phyloP scores from a whole-genome alignment of 2,113 vertebrate species.

The Mirza zaza region DNA sequence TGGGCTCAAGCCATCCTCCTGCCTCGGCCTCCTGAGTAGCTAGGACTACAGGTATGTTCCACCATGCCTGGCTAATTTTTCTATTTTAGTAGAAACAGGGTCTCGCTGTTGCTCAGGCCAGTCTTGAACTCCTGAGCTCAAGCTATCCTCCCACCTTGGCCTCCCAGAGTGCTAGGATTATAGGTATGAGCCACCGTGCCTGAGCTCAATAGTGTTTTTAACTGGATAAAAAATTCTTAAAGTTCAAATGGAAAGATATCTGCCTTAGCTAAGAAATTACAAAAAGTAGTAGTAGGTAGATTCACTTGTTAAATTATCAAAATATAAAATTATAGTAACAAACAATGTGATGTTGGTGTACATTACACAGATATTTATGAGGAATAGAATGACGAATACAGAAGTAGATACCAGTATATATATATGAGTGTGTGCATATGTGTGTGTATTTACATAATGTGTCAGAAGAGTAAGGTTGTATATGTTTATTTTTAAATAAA shows the following conservation, averaged over 20 bases:
- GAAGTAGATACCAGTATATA: not conserved
- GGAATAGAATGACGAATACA: not conserved
- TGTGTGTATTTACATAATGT: not conserved
- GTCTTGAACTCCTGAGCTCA: too few relatives aligned
- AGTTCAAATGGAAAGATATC: not conserved
- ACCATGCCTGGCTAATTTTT: too few relatives aligned
- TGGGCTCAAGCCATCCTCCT: too few relatives aligned
- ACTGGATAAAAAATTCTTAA: not conserved
- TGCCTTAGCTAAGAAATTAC: not conserved
- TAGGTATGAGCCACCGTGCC: too few relatives aligned
- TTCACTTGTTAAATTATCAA: not conserved
- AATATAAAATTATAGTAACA: not conserved
- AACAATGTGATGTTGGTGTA: not conserved
- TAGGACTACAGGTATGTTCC: accelerated
- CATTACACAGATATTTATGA: not conserved
- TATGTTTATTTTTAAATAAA: not conserved
- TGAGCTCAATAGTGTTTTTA: not conserved
- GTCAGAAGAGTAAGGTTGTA: not conserved
- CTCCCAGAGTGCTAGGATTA: too few relatives aligned
- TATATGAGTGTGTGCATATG: not conserved
- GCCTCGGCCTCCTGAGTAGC: too few relatives aligned
- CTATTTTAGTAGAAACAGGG: too few relatives aligned
- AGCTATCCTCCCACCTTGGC: too few relatives aligned
- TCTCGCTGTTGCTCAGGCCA: too few relatives aligned
- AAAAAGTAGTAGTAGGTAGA: not conserved